Percentiles rank a stretch among this genome's conserved stretches.
These are phyloP conservation scores for Crenuchus spilurus DNA, from an alignment of 2,797 vertebrate genomes.

Conservation along the genomic window DNA sequence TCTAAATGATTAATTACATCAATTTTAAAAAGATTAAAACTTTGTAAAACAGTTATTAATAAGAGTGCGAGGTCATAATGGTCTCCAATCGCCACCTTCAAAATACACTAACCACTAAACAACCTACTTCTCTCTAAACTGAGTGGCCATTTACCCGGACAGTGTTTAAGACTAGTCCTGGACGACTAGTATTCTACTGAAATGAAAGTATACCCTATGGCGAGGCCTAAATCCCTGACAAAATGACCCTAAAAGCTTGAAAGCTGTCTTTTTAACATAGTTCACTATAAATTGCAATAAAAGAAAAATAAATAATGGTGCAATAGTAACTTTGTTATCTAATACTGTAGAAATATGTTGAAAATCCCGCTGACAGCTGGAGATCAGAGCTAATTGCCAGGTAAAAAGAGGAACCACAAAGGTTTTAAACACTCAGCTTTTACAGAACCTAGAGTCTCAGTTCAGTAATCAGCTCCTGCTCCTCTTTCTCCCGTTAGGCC, in stretches of 20 bases:
- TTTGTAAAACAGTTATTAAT: too few species aligned
- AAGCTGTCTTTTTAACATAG: neutral
- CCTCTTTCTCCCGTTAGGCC: neutral
- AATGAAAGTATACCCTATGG: too few species aligned
- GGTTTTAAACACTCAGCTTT: neutral
- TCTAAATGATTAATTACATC: too few species aligned
- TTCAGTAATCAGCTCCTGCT: neutral
- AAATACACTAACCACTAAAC: too few species aligned
- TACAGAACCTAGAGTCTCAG: neutral
- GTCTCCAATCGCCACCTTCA: too few species aligned
- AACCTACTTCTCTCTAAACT: too few species aligned
- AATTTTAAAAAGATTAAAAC: too few species aligned
- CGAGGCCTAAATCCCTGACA: too few species aligned
- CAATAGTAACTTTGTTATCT: neutral
- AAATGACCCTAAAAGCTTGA: neutral
- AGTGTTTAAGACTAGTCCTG: too few species aligned
- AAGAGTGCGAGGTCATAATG: too few species aligned
- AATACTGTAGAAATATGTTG: neutral
- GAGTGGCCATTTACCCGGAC: too few species aligned
- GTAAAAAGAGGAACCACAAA: neutral
- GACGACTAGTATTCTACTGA: too few species aligned
- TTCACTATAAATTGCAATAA: neutral
- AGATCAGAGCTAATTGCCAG: neutral
- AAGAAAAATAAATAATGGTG: neutral
- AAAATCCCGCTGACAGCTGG: neutral